These are phyloP conservation scores for Drosophila percnosoma DNA, from an alignment of 2,888 invertebrate species.

Conservation along the genomic window DNA sequence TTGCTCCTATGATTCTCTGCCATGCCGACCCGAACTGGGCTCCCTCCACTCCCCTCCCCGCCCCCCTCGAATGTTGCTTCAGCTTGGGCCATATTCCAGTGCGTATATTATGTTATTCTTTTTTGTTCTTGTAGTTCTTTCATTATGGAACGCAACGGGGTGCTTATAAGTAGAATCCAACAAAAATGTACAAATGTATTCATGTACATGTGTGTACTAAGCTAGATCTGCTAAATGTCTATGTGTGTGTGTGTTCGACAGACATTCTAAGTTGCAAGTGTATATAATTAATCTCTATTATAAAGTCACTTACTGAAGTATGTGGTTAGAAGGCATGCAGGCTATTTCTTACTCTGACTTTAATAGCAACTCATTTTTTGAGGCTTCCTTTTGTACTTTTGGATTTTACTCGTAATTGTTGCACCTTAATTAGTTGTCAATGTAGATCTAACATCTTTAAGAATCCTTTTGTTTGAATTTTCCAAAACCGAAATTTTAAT, in stretches of 20 bases:
- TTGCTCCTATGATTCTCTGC: conserved; percentile 67
- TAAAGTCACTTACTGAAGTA: conserved; percentile 1
- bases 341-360: not conserved
- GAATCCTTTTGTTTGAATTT: not conserved
- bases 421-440: not conserved
- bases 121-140: conserved; percentile 36
- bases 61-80: too few relatives aligned
- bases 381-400: not conserved
- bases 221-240: conserved; percentile 1
- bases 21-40: conserved; percentile 20
- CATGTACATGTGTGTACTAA: not conserved
- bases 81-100: conserved; percentile 24
- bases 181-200: not conserved
- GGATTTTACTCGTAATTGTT: not conserved
- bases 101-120: conserved; percentile 21
- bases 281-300: conserved; percentile 42
- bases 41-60: not conserved
- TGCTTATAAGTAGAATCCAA: conserved; percentile 25
- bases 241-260: conserved; percentile 13
- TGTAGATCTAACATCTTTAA: not conserved
- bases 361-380: not conserved
- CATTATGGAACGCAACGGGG: conserved; percentile 67
- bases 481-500: not conserved
- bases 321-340: not conserved
- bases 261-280: conserved; percentile 44